phyloP scores from a whole-genome alignment of 2,113 vertebrate species.

The Haemorhous mexicanus region DNA sequence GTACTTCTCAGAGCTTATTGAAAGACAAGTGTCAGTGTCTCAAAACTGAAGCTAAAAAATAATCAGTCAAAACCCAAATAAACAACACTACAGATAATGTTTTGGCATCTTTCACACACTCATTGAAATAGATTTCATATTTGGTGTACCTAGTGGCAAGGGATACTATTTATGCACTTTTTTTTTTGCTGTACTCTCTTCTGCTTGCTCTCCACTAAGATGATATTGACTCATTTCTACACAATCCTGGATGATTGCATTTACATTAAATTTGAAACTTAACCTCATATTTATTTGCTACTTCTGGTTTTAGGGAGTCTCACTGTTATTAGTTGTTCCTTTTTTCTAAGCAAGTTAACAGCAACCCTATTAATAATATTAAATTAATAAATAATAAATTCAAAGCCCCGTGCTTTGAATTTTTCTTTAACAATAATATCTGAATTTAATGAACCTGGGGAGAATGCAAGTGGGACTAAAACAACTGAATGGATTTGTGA shows the following conservation, averaged over 20 bases:
- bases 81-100: background rate
- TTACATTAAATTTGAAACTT: background rate
- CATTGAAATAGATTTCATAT: background rate
- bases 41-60: background rate
- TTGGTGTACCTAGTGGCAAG: background rate
- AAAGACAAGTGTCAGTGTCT: background rate
- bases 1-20: no score
- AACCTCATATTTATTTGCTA: background rate
- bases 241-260: background rate
- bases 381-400: no score
- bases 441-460: background rate
- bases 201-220: background rate
- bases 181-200: background rate
- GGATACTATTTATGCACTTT: background rate
- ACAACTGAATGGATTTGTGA: background rate
- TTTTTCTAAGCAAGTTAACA: background rate
- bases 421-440: background rate
- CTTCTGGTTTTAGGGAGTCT: background rate
- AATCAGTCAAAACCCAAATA: background rate
- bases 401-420: background rate
- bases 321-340: background rate
- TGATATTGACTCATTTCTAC: background rate
- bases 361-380: background rate
- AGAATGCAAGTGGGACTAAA: background rate
- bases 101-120: background rate